Evolutionary conservation across 2,797 vertebrate genomes (phyloP).

Genomic region (Gobionotothen gibberifrons): DNA sequence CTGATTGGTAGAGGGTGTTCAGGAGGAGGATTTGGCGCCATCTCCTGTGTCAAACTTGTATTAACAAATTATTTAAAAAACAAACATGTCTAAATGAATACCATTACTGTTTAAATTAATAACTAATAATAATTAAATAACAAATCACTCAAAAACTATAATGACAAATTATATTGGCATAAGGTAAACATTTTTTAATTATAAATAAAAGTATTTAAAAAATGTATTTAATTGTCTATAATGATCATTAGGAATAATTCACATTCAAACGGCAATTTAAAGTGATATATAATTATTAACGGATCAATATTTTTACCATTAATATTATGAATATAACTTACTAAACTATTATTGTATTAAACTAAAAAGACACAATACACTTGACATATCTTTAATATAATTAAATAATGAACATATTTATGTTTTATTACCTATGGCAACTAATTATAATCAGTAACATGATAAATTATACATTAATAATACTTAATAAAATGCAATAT

Average conservation of each 20-base stretch:
- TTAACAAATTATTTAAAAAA: no score
- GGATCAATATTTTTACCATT: no score
- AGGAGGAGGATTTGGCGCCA: conserved; percentile 54
- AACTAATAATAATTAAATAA: not conserved
- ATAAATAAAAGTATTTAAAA: not conserved
- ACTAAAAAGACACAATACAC: not conserved
- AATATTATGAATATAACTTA: not conserved
- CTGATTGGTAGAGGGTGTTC: not conserved
- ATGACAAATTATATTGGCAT: not conserved
- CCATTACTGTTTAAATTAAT: no score
- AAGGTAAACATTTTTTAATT: not conserved
- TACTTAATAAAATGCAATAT: not conserved
- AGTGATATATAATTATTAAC: not conserved
- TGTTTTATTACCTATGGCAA: not conserved
- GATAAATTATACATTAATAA: not conserved
- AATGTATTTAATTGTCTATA: not conserved
- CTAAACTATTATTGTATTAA: not conserved
- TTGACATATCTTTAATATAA: not conserved
- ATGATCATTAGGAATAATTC: not conserved
- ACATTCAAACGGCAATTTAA: not conserved
- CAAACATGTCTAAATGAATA: no score
- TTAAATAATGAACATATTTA: not conserved
- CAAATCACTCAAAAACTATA: not conserved
- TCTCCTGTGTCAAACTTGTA: conserved; percentile 36
- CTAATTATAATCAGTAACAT: not conserved